phyloP scores from a whole-genome alignment of 2,113 vertebrate species.

The Callopanchax toddi region DNA sequence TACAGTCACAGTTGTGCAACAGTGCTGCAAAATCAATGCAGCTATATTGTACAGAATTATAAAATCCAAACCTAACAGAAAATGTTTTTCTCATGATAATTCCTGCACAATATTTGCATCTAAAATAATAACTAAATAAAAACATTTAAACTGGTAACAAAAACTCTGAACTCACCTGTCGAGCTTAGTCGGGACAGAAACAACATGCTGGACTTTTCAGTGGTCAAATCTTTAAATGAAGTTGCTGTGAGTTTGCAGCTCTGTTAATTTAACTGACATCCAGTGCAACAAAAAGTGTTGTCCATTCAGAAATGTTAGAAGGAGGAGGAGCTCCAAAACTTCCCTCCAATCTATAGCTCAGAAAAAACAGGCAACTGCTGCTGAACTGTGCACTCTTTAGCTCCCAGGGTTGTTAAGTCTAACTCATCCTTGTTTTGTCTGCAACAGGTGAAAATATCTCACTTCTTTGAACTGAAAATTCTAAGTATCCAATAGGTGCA shows the following conservation, averaged over 20 bases:
- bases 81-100: not conserved
- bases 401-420: conserved; percentile 22
- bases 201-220: conserved; percentile 55
- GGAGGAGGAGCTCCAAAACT: conserved; percentile 66
- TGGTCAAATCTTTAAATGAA: conserved; percentile 7
- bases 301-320: conserved; percentile 33
- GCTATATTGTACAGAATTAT: not conserved
- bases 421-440: conserved; percentile 35
- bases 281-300: conserved; percentile 45
- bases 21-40: not conserved
- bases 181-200: conserved; percentile 24
- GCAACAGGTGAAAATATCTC: not conserved
- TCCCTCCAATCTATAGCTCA: conserved; percentile 28
- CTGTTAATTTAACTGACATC: conserved; percentile 24
- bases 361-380: not conserved
- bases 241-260: conserved; percentile 32
- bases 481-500: not conserved
- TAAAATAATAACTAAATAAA: not conserved
- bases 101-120: not conserved
- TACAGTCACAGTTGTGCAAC: not conserved
- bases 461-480: no score
- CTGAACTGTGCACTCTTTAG: no score
- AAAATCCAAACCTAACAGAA: not conserved
- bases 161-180: conserved; percentile 61
- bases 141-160: not conserved